phyloP scores from a whole-genome alignment of 1,140 invertebrate genomes.

The Euwallacea similis region DNA sequence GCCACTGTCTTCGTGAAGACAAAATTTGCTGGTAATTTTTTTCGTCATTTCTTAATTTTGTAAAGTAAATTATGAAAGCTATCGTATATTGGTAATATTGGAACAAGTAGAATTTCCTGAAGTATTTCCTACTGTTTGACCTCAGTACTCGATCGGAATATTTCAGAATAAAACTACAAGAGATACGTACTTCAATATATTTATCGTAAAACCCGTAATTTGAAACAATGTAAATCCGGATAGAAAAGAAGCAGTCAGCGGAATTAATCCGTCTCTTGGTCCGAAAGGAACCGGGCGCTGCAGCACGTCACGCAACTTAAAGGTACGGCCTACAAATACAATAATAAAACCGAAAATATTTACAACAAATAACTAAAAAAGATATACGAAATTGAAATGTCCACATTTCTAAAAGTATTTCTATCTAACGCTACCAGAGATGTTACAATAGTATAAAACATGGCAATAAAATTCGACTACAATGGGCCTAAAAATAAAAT shows the following conservation, averaged over 20 bases:
- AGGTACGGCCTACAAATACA: background rate
- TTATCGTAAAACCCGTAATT: background rate
- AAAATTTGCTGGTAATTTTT: too few species aligned
- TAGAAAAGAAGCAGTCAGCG: conserved; percentile 19
- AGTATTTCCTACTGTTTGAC: too few species aligned
- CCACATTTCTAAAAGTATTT: background rate
- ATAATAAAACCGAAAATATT: conserved; percentile 1
- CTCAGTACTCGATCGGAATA: too few species aligned
- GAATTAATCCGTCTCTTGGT: conserved; percentile 19
- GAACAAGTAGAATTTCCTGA: too few species aligned
- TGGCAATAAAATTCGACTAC: background rate
- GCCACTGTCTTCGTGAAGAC: too few species aligned
- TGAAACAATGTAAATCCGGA: conserved; percentile 2
- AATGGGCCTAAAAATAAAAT: background rate
- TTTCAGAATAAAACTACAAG: too few species aligned
- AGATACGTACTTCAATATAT: background rate
- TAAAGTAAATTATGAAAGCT: too few species aligned
- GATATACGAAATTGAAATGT: background rate
- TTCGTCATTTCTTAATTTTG: too few species aligned
- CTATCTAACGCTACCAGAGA: background rate
- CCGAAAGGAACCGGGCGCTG: background rate
- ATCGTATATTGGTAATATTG: too few species aligned
- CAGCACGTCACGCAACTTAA: background rate
- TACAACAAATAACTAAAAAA: background rate
- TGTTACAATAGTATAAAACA: background rate